phyloP scores from a whole-genome alignment of 2,797 vertebrate genomes.

The Parauchenoglanis ngamensis region DNA sequence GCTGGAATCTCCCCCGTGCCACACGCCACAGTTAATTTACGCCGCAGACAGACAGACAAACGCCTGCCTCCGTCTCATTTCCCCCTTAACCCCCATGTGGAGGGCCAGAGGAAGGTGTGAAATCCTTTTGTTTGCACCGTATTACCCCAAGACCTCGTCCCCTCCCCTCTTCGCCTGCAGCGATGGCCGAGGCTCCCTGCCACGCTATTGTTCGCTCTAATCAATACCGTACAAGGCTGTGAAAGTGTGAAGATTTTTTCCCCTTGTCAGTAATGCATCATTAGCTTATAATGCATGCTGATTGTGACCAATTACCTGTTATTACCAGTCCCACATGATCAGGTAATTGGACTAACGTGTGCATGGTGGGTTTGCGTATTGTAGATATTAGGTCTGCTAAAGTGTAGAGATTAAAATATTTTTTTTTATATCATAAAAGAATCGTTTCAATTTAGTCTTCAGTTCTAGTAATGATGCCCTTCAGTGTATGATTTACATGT shows the following conservation, averaged over 20 bases:
- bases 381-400: neutral
- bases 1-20: slow-evolving; percentile 34
- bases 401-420: neutral
- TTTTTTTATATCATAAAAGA: neutral
- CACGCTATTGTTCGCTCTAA: slow-evolving; percentile 39
- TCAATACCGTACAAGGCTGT: slow-evolving; percentile 29
- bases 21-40: neutral
- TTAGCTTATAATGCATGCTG: slow-evolving; percentile 48
- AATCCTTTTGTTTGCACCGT: slow-evolving; percentile 50
- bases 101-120: slow-evolving; percentile 35
- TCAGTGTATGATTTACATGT: neutral
- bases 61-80: neutral
- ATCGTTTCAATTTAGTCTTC: neutral
- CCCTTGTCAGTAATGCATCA: slow-evolving; percentile 28
- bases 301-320: slow-evolving; percentile 49
- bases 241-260: slow-evolving; percentile 25
- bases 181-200: slow-evolving; percentile 47
- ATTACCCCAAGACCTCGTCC: slow-evolving; percentile 35
- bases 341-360: slow-evolving; percentile 25
- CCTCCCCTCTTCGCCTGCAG: slow-evolving; percentile 24
- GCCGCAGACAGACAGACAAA: slow-evolving; percentile 35
- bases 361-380: neutral
- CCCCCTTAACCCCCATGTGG: slow-evolving; percentile 26
- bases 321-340: slow-evolving; percentile 38
- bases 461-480: neutral